Evolutionary conservation across 64 coral and sea anemone species (phyloP).

Genomic region (Montipora capricornis): DNA sequence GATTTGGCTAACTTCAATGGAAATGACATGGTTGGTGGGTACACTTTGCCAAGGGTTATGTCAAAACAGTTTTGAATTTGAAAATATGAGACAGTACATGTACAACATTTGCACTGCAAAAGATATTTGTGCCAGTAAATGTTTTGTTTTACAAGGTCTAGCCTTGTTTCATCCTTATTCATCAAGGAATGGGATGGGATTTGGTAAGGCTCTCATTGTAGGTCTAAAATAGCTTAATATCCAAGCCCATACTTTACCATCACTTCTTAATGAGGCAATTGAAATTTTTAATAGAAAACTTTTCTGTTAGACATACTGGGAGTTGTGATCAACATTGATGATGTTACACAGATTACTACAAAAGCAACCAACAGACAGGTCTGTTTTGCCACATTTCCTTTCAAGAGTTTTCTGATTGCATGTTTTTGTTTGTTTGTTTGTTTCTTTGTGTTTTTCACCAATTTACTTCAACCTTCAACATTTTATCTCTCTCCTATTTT

Average conservation of each 20-base stretch:
- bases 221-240: too few relatives aligned
- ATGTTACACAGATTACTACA: conserved; percentile 89
- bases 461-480: not conserved
- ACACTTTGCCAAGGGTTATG: not conserved
- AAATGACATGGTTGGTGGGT: conserved; percentile 85
- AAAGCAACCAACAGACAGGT: conserved; percentile 87
- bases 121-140: too few relatives aligned
- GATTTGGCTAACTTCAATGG: conserved; percentile 61
- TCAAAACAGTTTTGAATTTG: too few relatives aligned
- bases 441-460: too few relatives aligned
- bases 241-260: too few relatives aligned
- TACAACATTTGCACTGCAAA: too few relatives aligned
- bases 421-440: not conserved
- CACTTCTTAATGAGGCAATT: too few relatives aligned
- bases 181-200: too few relatives aligned
- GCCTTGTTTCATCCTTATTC: too few relatives aligned
- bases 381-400: not conserved
- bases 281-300: not conserved
- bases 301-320: conserved; percentile 77
- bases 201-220: too few relatives aligned
- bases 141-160: too few relatives aligned
- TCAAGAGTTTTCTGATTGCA: not conserved
- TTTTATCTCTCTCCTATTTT: not conserved
- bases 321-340: conserved; percentile 67
- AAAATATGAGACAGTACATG: too few relatives aligned